Base-by-base conservation (phyloP, 2,797 vertebrate genomes). In the Macropodus opercularis region DNA sequence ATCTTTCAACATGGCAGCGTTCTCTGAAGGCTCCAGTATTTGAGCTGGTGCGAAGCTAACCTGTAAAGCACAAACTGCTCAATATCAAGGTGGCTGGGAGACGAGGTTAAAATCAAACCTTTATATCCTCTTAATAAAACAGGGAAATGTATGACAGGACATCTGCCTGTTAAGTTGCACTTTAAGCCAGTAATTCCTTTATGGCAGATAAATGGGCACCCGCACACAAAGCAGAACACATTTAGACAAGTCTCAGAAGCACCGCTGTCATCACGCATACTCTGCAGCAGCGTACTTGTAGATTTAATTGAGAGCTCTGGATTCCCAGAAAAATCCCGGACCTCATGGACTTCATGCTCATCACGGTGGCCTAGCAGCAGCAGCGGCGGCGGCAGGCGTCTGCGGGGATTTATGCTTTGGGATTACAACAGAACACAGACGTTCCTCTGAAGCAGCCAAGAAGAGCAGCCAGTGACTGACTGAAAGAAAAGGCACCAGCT, bases 381-480 rank as follows among this genome's bases (percentile, higher is more conserved):
- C 2, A 1, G 34, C 26, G 32, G 70, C 72, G 61, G 71, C 36
- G 61, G 53, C 3, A 1, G 31, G 51, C 5, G 21, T 64, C 79
- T 70, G 22, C 48, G 18, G 78, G 70, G 84, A 86, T 75, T 78
- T 80, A 50, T 35, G 76, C 66, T 68, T 77, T 57, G 75, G 77
- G 72, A 85, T 75, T 75, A 81, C 57, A 74, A 58, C 47, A 69
- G 57, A 74, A 75, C 83, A 74, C 77, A 80, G 68, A 85, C 56
- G 29, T 67, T 75, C 34, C 62, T 77, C 68, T 61, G 57, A 63
- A 67, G 62, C 26, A 66, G 83, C 72, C 77, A 78, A 69, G 54
- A 74, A 35, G 61, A 74, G 69, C 49, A 72, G 75, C 61, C 65
- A 80, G 51, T 56, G 65, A 77, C 17, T 56, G 60, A 63, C 15